A percentile compares a stretch with the other conserved stretches of the same genome.
These are phyloP conservation scores for Monochamus alternatus DNA, from an alignment of 2,888 invertebrate genomes.

Conservation along the genomic window DNA sequence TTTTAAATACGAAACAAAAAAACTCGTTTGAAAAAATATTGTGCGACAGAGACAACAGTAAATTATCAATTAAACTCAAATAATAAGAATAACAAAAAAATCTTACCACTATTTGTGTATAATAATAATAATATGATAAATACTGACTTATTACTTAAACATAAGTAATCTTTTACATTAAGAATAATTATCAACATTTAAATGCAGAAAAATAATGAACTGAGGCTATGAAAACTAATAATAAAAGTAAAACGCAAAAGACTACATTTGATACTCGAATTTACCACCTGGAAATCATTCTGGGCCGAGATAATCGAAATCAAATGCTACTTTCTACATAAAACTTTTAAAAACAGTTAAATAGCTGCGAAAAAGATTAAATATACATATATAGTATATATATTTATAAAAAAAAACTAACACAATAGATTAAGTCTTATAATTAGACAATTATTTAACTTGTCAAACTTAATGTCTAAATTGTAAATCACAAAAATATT, in stretches of 20 bases:
- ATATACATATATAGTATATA: slow-evolving; percentile 15
- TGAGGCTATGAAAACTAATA: not conserved
- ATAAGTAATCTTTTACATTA: slow-evolving; percentile 43
- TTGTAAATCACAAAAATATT: slow-evolving; percentile 24
- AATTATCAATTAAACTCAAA: slow-evolving; percentile 19
- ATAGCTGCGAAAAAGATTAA: slow-evolving; percentile 18
- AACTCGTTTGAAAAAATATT: slow-evolving; percentile 40
- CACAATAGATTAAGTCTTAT: slow-evolving; percentile 29
- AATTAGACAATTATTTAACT: slow-evolving; percentile 20
- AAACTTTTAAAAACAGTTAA: slow-evolving; percentile 9
- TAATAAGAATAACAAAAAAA: slow-evolving; percentile 30
- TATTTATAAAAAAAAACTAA: slow-evolving; percentile 26
- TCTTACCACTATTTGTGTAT: slow-evolving; percentile 28
- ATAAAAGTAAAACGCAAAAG: not conserved
- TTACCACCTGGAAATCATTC: not conserved
- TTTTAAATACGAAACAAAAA: slow-evolving; percentile 40
- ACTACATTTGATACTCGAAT: not conserved
- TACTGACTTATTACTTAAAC: slow-evolving; percentile 51
- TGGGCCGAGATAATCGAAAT: not conserved
- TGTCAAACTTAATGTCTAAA: slow-evolving; percentile 2
- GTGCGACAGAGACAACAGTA: slow-evolving; percentile 47
- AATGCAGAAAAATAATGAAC: slow-evolving; percentile 8
- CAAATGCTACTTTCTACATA: not conserved
- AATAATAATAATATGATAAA: slow-evolving; percentile 45
- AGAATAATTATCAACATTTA: slow-evolving; percentile 26